These are phyloP conservation scores for Prionailurus viverrinus DNA, from an alignment of 2,113 vertebrate genomes.

Conservation along the genomic window DNA sequence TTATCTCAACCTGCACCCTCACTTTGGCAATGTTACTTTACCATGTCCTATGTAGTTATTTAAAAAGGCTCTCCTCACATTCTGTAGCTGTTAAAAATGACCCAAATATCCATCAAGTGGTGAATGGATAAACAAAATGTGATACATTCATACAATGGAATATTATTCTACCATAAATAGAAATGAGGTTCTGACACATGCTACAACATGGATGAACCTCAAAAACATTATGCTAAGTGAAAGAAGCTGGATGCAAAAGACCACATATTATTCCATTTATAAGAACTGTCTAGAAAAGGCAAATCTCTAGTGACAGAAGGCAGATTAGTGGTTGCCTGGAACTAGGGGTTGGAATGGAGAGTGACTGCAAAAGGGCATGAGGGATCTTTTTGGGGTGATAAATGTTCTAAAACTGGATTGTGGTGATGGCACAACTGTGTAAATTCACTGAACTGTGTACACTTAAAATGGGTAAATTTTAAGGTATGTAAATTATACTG, in stretches of 20 bases:
- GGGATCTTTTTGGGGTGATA: slow-evolving; percentile 21
- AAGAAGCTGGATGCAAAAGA: slow-evolving; percentile 46
- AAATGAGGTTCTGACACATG: slow-evolving; percentile 38
- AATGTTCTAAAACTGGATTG: slow-evolving; percentile 53
- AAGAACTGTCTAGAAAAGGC: slow-evolving; percentile 43
- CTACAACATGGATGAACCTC: slow-evolving; percentile 36
- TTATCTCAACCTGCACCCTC: not conserved
- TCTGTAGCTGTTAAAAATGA: slow-evolving; percentile 57
- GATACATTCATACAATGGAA: not conserved
- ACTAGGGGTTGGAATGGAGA: not conserved
- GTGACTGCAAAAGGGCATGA: not conserved
- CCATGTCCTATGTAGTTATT: not conserved
- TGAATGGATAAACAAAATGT: not conserved
- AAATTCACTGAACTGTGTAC: not conserved
- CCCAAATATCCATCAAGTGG: not conserved
- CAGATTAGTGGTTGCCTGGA: not conserved
- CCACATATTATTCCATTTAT: slow-evolving; percentile 26
- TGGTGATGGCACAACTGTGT: slow-evolving; percentile 5
- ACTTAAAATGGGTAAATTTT: slow-evolving; percentile 46
- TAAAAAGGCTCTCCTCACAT: slow-evolving; percentile 16
- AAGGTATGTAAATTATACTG: not conserved
- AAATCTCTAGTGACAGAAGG: slow-evolving; percentile 64
- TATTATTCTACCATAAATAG: slow-evolving; percentile 49
- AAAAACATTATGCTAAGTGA: slow-evolving; percentile 54
- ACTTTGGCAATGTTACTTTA: slow-evolving; percentile 35